Evolutionary conservation across 1,140 invertebrate species (phyloP).

Genomic region (Trichomalopsis sarcophagae): DNA sequence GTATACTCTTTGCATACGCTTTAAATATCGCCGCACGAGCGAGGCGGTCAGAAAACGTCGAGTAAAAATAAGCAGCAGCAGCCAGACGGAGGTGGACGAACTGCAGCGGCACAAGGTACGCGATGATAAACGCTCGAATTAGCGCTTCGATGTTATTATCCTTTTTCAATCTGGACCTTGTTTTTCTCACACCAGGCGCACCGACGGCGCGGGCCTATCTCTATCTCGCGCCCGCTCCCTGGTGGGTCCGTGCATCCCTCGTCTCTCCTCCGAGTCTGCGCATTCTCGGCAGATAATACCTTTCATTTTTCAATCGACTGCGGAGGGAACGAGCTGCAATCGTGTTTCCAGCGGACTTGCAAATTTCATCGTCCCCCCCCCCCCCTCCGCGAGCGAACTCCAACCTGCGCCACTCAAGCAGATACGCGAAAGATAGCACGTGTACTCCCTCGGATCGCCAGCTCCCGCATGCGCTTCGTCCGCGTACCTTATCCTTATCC

Average conservation of each 20-base stretch:
- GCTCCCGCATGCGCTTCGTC: background rate
- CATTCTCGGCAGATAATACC: background rate
- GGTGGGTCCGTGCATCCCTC: too few species aligned
- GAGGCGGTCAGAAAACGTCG: background rate
- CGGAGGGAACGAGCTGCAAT: background rate
- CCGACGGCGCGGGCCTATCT: too few species aligned
- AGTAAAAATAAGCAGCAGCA: background rate
- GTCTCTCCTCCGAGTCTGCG: too few species aligned
- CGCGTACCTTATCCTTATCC: background rate
- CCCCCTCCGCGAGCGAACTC: background rate
- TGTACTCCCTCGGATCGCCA: background rate
- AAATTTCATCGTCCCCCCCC: constrained; percentile 58
- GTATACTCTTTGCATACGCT: constrained; percentile 69
- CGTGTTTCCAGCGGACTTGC: constrained; percentile 66
- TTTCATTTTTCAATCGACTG: constrained; percentile 1
- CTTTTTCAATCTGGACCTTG: background rate
- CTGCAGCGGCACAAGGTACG: background rate
- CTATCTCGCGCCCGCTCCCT: too few species aligned
- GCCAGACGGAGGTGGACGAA: background rate
- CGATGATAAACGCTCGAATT: background rate
- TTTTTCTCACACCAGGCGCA: background rate
- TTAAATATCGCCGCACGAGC: constrained; percentile 64
- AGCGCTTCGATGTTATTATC: background rate
- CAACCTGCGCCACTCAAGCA: background rate
- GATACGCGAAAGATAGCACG: constrained; percentile 15